A percentile compares a stretch with the other conserved stretches of the same genome.
These are phyloP conservation scores for Ditula angustiorana DNA, from an alignment of 2,888 invertebrate species.

Conservation along the genomic window DNA sequence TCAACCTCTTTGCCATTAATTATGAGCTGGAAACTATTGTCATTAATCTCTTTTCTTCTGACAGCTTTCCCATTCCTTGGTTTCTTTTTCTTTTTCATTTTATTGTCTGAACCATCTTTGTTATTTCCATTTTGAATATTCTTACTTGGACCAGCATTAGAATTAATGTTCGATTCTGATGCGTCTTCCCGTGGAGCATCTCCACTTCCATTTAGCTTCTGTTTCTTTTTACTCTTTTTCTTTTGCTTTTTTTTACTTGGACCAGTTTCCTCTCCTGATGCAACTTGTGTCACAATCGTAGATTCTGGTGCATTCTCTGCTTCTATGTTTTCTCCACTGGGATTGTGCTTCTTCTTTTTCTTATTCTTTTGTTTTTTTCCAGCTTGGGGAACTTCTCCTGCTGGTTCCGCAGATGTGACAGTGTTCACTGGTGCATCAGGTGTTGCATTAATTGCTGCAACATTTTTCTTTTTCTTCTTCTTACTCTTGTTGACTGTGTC, in stretches of 20 bases:
- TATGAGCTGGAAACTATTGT: constrained; percentile 79
- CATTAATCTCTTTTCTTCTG: constrained; percentile 76
- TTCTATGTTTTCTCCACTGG: not conserved
- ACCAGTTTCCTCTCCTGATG: not conserved
- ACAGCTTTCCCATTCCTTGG: constrained; percentile 63
- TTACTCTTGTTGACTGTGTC: constrained; percentile 25
- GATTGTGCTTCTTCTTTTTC: constrained; percentile 41
- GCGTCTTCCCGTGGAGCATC: constrained; percentile 2
- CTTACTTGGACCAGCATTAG: constrained; percentile 6
- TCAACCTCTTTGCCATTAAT: constrained; percentile 88
- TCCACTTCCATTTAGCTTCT: constrained; percentile 7
- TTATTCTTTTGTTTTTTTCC: constrained; percentile 47
- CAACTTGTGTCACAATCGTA: not conserved
- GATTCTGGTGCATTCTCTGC: constrained; percentile 8
- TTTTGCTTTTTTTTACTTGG: constrained; percentile 43
- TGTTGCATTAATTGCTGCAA: not conserved
- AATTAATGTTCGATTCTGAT: not conserved
- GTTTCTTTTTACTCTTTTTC: constrained; percentile 46
- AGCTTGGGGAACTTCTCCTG: constrained; percentile 3
- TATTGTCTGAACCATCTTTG: constrained; percentile 41
- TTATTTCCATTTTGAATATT: constrained; percentile 25
- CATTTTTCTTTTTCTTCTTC: constrained; percentile 38
- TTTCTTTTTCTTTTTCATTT: constrained; percentile 51
- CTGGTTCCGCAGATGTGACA: not conserved
- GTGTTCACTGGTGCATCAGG: not conserved